Conservation (phyloP, 53 echinoderm and acorn worm genomes). For the Pentamera pediparva region DNA sequence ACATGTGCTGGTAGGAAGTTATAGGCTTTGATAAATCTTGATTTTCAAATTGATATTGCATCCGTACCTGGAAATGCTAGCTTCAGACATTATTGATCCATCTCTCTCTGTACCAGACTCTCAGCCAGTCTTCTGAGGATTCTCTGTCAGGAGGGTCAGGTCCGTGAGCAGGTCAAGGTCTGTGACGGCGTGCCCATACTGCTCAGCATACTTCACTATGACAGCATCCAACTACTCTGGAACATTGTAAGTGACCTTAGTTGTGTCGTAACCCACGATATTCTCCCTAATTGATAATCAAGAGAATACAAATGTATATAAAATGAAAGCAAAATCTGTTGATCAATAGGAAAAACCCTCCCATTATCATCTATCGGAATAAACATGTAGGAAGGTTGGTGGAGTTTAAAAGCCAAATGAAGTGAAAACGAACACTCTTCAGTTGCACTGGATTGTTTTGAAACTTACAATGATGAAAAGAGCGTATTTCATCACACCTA, state of each 20-base stretch:
- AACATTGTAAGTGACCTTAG: conserved; percentile 98
- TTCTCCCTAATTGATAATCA: too few species aligned
- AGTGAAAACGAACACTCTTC: too few species aligned
- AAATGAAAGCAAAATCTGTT: too few species aligned
- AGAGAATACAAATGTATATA: too few species aligned
- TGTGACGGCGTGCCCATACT: conserved; percentile 93
- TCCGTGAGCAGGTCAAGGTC: conserved; percentile 89
- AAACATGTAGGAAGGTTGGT: not conserved
- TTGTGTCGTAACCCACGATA: not conserved
- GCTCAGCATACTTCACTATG: conserved; percentile 80
- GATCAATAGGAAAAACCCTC: too few species aligned
- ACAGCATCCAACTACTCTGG: conserved; percentile 81
- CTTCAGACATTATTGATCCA: not conserved
- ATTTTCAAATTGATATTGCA: not conserved
- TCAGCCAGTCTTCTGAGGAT: conserved; percentile 70
- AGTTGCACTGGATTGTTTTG: too few species aligned
- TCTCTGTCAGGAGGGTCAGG: conserved; percentile 78
- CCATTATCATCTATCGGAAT: not conserved
- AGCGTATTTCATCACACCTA: too few species aligned
- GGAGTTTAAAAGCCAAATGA: too few species aligned
- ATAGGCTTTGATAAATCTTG: not conserved
- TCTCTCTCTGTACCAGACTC: conserved; percentile 42
- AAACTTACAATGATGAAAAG: too few species aligned
- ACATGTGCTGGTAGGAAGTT: too few species aligned
- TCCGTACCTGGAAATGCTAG: not conserved